phyloP scores from a whole-genome alignment of 35 echinoderm and acorn worm species.

The Lytechinus pictus region DNA sequence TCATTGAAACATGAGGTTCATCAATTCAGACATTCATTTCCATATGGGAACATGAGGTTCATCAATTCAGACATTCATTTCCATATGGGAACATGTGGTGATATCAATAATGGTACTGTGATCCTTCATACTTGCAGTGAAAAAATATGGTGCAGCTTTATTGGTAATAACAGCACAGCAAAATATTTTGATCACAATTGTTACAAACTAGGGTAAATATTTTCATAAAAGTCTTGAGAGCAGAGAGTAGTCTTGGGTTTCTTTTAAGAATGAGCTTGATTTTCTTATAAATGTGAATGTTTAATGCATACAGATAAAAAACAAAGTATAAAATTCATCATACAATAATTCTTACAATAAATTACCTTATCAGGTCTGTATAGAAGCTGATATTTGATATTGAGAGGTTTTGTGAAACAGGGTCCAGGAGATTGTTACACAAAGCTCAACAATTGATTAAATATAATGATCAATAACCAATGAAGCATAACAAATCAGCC shows the following conservation, averaged over 20 bases:
- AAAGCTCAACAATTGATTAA: too few relatives aligned
- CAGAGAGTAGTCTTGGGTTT: neutral
- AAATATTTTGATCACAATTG: neutral
- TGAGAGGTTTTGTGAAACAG: too few relatives aligned
- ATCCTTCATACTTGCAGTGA: neutral
- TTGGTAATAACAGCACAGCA: neutral
- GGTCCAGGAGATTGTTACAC: too few relatives aligned
- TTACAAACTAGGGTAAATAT: neutral
- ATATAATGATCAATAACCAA: too few relatives aligned
- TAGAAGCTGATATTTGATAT: too few relatives aligned
- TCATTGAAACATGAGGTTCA: neutral
- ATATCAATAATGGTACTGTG: neutral
- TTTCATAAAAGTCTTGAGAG: neutral
- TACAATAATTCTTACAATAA: too few relatives aligned
- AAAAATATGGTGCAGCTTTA: neutral
- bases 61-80: neutral
- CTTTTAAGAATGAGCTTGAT: neutral
- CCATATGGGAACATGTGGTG: conserved; percentile 1
- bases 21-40: neutral
- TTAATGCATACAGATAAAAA: too few relatives aligned
- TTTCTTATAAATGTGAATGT: too few relatives aligned
- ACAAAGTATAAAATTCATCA: too few relatives aligned
- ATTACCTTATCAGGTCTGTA: too few relatives aligned
- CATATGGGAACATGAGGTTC: neutral
- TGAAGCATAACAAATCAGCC: too few relatives aligned